Base-by-base conservation (phyloP, 2,113 vertebrate genomes). In the Cryptotis parvus region DNA sequence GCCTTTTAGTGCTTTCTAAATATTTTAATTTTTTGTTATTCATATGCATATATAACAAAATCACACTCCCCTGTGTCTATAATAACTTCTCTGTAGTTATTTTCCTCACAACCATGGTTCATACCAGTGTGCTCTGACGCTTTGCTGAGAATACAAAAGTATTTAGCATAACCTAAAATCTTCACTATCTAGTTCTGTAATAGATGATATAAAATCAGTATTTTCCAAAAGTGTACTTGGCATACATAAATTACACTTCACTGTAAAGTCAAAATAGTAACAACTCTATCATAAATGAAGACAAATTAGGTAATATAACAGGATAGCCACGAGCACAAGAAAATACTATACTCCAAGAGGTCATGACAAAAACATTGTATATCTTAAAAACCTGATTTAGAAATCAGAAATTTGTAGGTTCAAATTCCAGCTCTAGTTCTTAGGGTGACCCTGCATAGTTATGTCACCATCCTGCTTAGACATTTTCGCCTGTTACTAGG, bases 221-320 rank as follows among this genome's bases (percentile, higher is more conserved):
- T 96, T 82, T 82, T 85, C 58, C 27, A 33, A 85, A 91, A 84
- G 12, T 29, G 0, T 52, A 70, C 52, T 66, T 80, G 73, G 78
- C 22, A 90, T 1, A 73, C 58, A 75, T 22, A 68, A 72, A 16
- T 10, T 39, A 39, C 18, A 33, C 9, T n/a, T 5, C 61, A 69
- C 29, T 35, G 0, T 35, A 41, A 41, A 74, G 55, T 31, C 22
- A 78, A 91, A 91, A 24, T 4, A 79, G 66, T 43, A 86, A 14
- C 10, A 90, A 66, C 29, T 65, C n/a, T 16, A 39, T 43, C 22
- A n/a, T 81, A 86, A 68, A 27, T 9, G 1, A 22, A 61, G 49
- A 84, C 84, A 77, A 18, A 9, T 65, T 14, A 27, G 1, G 61
- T 9, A 61, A 18, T 31, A 68, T 5, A 41, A 18, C 29, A 22